Percentiles rank a stretch among this genome's conserved stretches.
Evolutionary conservation across 2,888 invertebrate species (phyloP).

Genomic region (Suillia variegata): DNA sequence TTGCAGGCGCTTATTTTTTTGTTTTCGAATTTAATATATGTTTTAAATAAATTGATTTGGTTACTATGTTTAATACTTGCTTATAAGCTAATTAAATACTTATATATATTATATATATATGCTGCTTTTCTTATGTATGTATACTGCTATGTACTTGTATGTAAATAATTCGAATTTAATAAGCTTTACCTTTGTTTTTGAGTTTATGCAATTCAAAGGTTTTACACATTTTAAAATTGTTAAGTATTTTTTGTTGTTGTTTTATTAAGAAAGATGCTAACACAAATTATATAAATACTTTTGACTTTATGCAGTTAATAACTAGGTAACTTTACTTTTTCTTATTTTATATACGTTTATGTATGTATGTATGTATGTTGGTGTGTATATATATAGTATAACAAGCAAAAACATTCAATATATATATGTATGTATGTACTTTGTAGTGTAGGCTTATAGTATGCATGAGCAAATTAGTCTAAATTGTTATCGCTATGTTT

Average conservation of each 20-base stretch:
- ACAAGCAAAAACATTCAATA: slow-evolving; percentile 55
- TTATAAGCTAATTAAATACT: slow-evolving; percentile 16
- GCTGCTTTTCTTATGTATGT: neutral
- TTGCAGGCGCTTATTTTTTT: slow-evolving; percentile 19
- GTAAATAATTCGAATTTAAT: neutral
- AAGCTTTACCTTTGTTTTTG: neutral
- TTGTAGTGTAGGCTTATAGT: slow-evolving; percentile 22
- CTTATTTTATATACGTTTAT: neutral
- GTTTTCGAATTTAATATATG: too few species aligned
- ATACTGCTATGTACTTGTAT: neutral
- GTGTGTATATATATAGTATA: slow-evolving; percentile 38
- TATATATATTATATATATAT: slow-evolving; percentile 5
- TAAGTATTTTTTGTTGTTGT: neutral
- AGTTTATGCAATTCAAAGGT: too few species aligned
- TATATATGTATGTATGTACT: slow-evolving; percentile 31
- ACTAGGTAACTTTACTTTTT: slow-evolving; percentile 18
- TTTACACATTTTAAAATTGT: neutral
- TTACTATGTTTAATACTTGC: slow-evolving; percentile 10
- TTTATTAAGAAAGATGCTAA: slow-evolving; percentile 15
- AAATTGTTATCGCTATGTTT: slow-evolving; percentile 8
- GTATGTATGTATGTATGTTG: slow-evolving; percentile 28
- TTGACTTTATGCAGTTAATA: slow-evolving; percentile 11
- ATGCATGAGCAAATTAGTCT: slow-evolving; percentile 15
- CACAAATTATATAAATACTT: slow-evolving; percentile 2
- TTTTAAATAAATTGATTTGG: too few species aligned